These are phyloP conservation scores for Encarsia formosa DNA, from an alignment of 2,888 invertebrate species.

Conservation along the genomic window DNA sequence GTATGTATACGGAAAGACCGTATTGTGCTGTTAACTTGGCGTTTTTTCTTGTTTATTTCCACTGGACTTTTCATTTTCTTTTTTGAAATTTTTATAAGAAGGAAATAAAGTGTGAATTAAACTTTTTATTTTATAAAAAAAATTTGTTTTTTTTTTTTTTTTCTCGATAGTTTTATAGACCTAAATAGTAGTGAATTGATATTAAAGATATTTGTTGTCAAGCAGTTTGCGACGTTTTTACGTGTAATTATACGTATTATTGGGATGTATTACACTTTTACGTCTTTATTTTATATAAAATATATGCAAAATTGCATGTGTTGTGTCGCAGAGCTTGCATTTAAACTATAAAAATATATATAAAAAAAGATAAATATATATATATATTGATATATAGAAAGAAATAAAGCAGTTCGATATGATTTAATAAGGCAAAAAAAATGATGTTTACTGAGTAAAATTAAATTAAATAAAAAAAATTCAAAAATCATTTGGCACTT, in stretches of 20 bases:
- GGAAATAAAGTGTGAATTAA: neutral
- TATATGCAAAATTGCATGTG: slow-evolving; percentile 5
- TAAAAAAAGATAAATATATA: slow-evolving; percentile 3
- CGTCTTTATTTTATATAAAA: slow-evolving; percentile 19
- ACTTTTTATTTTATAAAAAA: slow-evolving; percentile 5
- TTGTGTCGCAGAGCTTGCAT: slow-evolving; percentile 21
- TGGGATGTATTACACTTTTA: slow-evolving; percentile 11
- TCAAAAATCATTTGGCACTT: too few relatives aligned
- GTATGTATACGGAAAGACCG: neutral
- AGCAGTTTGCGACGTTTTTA: slow-evolving; percentile 8
- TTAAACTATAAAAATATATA: slow-evolving; percentile 14
- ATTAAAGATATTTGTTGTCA: slow-evolving; percentile 21
- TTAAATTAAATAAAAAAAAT: too few relatives aligned
- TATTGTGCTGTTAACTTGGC: slow-evolving; percentile 6
- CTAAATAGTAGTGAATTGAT: too few relatives aligned
- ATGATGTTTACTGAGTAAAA: too few relatives aligned
- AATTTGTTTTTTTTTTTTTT: slow-evolving; percentile 8
- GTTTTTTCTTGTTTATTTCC: neutral
- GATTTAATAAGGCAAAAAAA: neutral
- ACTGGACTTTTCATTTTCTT: too few relatives aligned
- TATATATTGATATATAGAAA: slow-evolving; percentile 5
- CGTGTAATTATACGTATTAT: slow-evolving; percentile 9
- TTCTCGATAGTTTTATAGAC: too few relatives aligned
- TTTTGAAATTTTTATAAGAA: neutral
- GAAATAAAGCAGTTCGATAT: slow-evolving; percentile 13